Base-by-base conservation (phyloP, 2,113 vertebrate genomes). In the Xyrauchen texanus region DNA sequence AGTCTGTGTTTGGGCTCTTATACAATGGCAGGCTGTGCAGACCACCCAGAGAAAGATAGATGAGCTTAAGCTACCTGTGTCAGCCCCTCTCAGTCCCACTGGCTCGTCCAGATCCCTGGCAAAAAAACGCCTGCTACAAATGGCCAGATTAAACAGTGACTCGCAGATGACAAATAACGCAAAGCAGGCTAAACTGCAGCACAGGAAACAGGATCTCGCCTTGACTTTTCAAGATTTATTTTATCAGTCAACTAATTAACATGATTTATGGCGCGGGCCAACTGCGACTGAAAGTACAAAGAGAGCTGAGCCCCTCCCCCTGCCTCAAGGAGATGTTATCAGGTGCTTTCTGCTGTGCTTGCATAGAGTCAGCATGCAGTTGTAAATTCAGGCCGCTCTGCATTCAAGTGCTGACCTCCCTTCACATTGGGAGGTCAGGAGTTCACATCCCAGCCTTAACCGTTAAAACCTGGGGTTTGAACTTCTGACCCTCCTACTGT, bases 311-410 rank as follows among this genome's bases (percentile, higher is more conserved):
- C 63, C 65, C 69, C 80, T 79, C 66, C 83, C 77, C 89, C 90
- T 90, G 89, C 92, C 91, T 82, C 42, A 88, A 92, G 89, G 90
- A 93, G 92, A 93, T 93, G 88, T 88, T 93, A 93, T 94, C 92
- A 92, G 91, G 90, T 91, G 92, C 91, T 93, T 93, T 93, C 91
- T 93, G 93, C 92, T 92, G 91, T 85, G 91, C 91, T 91, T 89
- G 92, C 91, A 91, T 81, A 91, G 85, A 89, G 91, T 90, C 90
- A 89, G 90, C 92, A 92, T 89, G 90, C 89, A 90, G 92, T 91
- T 92, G 92, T 92, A 94, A 93, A 94, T 93, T 87, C 87, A 92
- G 86, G 86, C 89, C 85, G 79, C 88, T 91, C 88, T 89, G 87
- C 90, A 92, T 90, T 90, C 86, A 91, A 88, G 88, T 73, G 58